Conservation (phyloP, 2,113 vertebrate species). For the Puntigrus tetrazona region DNA sequence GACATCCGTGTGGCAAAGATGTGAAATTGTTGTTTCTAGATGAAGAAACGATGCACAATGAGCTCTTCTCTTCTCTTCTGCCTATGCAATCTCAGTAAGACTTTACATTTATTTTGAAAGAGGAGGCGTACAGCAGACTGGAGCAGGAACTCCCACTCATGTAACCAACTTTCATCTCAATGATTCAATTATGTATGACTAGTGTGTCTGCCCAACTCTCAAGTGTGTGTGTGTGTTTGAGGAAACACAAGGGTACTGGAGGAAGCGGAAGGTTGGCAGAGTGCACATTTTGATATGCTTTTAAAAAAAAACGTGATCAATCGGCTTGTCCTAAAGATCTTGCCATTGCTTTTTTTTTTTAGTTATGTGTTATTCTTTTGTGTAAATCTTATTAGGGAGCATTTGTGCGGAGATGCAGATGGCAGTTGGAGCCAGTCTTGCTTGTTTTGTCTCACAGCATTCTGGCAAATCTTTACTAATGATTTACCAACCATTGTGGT, state of each 20-base stretch:
- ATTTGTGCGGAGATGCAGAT: background rate
- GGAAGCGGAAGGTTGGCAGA: background rate
- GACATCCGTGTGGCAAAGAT: background rate
- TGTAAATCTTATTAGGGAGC: background rate
- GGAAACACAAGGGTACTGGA: background rate
- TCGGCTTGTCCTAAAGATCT: background rate
- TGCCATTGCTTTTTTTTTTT: background rate
- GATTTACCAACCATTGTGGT: background rate
- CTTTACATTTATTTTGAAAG: background rate
- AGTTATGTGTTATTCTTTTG: background rate
- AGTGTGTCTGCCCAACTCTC: conserved; percentile 12
- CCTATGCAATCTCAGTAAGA: background rate
- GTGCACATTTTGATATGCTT: background rate
- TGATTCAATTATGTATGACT: conserved; percentile 32
- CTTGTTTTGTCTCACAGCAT: conserved; percentile 13
- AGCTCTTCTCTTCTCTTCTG: background rate
- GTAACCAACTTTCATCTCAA: conserved; percentile 36
- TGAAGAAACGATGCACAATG: background rate
- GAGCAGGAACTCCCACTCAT: conserved; percentile 32
- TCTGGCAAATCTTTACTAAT: conserved; percentile 4
- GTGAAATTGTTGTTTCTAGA: conserved; percentile 1
- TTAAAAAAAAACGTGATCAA: background rate
- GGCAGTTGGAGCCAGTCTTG: background rate
- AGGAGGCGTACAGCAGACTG: background rate
- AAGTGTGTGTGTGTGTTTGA: background rate